phyloP scores from a whole-genome alignment of 2,113 vertebrate species.

The Caranx melampygus region DNA sequence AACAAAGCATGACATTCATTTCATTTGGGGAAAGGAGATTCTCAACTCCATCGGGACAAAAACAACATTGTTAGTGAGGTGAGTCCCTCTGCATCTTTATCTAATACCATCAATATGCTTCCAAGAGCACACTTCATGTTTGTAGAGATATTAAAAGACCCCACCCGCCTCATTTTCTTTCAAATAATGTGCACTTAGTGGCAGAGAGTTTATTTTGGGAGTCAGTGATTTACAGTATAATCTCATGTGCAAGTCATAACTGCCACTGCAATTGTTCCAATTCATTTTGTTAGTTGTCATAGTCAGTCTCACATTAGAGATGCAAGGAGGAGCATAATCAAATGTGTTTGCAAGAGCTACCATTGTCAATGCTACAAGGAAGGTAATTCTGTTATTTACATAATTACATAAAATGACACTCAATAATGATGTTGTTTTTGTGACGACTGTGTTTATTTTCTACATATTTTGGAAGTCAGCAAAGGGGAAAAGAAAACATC shows the following conservation, averaged over 20 bases:
- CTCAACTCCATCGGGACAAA: slow-evolving; percentile 33
- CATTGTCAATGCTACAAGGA: neutral
- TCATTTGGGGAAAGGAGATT: slow-evolving; percentile 29
- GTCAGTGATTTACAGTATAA: neutral
- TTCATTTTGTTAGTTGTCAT: neutral
- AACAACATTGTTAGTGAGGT: neutral
- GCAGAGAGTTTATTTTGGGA: neutral
- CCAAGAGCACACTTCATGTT: slow-evolving; percentile 2
- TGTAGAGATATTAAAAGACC: neutral
- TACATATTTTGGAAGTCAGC: neutral
- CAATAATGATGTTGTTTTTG: neutral
- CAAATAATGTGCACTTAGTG: neutral
- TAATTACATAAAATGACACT: neutral
- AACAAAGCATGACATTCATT: slow-evolving; percentile 43
- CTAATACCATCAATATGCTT: slow-evolving; percentile 11
- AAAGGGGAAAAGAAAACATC: neutral
- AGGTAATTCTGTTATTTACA: slow-evolving; percentile 4
- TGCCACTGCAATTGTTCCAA: neutral
- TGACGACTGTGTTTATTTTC: neutral
- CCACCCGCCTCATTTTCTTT: neutral
- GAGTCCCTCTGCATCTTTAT: neutral
- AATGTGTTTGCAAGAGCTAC: slow-evolving; percentile 9
- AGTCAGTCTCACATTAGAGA: neutral
- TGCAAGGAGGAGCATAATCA: neutral
- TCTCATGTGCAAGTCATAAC: neutral